These are phyloP conservation scores for Parazoanthus darwini DNA, from an alignment of 92 coral and sea anemone genomes.

Conservation along the genomic window DNA sequence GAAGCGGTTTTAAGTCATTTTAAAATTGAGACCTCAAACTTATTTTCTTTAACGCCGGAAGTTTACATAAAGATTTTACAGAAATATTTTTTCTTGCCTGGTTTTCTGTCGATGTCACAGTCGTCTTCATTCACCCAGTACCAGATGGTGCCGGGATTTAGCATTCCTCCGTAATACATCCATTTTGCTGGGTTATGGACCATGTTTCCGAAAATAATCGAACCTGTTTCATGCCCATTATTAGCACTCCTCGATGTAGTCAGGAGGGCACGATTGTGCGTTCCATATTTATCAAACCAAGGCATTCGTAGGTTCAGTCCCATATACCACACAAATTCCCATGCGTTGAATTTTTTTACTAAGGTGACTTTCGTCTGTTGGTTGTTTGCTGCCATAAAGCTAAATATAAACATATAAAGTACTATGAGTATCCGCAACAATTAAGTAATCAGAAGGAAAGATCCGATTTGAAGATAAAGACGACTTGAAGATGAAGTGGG, in stretches of 20 bases:
- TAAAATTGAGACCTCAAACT: neutral
- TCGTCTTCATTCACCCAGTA: constrained; percentile 75
- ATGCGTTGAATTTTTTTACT: constrained; percentile 46
- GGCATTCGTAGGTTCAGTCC: constrained; percentile 59
- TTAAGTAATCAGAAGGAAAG: no score
- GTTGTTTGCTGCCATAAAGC: constrained; percentile 54
- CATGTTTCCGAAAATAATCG: constrained; percentile 54
- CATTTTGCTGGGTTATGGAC: constrained; percentile 53
- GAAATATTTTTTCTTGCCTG: constrained; percentile 32
- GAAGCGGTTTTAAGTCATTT: no score
- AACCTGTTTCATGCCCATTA: constrained; percentile 41
- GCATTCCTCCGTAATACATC: constrained; percentile 49
- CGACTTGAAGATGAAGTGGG: no score
- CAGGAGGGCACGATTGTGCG: constrained; percentile 43
- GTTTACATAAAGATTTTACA: neutral
- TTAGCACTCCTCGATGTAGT: constrained; percentile 44
- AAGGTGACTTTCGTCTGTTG: constrained; percentile 55
- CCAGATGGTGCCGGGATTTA: constrained; percentile 65
- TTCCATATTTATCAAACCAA: constrained; percentile 55
- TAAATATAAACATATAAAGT: neutral
- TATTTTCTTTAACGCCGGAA: neutral
- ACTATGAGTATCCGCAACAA: neutral
- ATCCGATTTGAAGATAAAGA: no score
- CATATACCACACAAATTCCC: constrained; percentile 48
- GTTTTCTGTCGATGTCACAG: constrained; percentile 58